Evolutionary conservation across 92 coral and sea anemone genomes (phyloP).

Genomic region (Hydrozoanthus gracilis): DNA sequence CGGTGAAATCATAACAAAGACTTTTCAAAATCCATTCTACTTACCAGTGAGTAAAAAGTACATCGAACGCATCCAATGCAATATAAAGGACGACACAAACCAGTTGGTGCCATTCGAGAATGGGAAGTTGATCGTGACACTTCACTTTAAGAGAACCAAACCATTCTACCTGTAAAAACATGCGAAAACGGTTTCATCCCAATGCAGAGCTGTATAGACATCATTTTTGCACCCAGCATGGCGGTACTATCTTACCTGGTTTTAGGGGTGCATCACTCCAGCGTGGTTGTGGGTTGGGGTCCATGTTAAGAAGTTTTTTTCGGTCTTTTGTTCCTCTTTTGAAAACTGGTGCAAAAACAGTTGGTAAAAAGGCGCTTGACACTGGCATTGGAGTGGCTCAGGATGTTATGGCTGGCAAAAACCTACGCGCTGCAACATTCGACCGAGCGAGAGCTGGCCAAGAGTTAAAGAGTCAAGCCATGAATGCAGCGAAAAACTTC

Average conservation of each 20-base stretch:
- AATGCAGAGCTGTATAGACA: constrained; percentile 9
- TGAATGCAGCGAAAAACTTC: no score
- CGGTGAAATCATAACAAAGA: constrained; percentile 44
- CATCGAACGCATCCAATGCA: constrained; percentile 58
- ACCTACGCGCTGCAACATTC: no score
- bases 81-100: background rate
- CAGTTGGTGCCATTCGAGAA: constrained; percentile 50
- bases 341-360: background rate
- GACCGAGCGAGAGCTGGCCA: no score
- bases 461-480: no score
- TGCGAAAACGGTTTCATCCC: background rate
- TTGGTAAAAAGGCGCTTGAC: constrained; percentile 54
- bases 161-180: background rate
- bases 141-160: constrained; percentile 10
- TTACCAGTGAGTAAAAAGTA: constrained; percentile 27
- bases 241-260: constrained; percentile 28
- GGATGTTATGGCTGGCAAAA: no score
- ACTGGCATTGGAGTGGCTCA: constrained; percentile 17
- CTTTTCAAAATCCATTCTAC: constrained; percentile 54
- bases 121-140: no score
- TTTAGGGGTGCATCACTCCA: no score
- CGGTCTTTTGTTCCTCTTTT: no score
- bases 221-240: background rate
- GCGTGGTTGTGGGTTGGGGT: constrained; percentile 56
- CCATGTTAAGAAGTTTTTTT: constrained; percentile 17